Evolutionary conservation across 2,113 vertebrate species (phyloP).

Genomic region (Pteropus alecto): DNA sequence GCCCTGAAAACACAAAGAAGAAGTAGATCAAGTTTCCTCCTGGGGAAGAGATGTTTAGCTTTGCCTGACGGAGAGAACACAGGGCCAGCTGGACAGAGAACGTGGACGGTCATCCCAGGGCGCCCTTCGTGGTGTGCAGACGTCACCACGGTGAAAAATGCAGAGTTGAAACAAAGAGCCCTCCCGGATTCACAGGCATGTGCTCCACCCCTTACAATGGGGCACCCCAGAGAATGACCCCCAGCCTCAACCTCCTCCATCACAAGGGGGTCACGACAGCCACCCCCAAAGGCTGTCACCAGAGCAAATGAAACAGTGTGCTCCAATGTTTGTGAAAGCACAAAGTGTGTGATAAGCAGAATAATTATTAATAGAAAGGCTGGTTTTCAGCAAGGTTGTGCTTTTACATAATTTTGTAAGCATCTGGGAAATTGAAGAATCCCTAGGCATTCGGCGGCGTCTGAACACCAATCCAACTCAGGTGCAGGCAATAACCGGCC

Average conservation of each 20-base stretch:
- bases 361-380: fast-evolving
- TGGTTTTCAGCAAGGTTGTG: not conserved
- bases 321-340: fast-evolving
- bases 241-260: not conserved
- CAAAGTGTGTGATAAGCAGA: no score
- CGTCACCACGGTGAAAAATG: not conserved
- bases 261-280: fast-evolving
- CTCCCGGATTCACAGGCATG: fast-evolving
- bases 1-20: constrained; percentile 80
- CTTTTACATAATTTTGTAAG: no score
- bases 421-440: not conserved
- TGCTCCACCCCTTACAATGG: not conserved
- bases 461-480: not conserved
- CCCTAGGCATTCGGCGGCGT: not conserved
- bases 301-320: fast-evolving
- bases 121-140: fast-evolving
- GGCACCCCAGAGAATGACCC: fast-evolving
- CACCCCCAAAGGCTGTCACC: not conserved
- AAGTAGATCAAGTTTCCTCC: not conserved
- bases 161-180: not conserved
- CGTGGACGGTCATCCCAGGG: fast-evolving
- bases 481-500: not conserved
- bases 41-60: not conserved
- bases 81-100: not conserved
- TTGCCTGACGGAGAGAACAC: fast-evolving